A percentile compares a stretch with the other conserved stretches of the same genome.
These are phyloP conservation scores for Pachymerium ferrugineum DNA, from an alignment of 2,888 invertebrate species.

Conservation along the genomic window DNA sequence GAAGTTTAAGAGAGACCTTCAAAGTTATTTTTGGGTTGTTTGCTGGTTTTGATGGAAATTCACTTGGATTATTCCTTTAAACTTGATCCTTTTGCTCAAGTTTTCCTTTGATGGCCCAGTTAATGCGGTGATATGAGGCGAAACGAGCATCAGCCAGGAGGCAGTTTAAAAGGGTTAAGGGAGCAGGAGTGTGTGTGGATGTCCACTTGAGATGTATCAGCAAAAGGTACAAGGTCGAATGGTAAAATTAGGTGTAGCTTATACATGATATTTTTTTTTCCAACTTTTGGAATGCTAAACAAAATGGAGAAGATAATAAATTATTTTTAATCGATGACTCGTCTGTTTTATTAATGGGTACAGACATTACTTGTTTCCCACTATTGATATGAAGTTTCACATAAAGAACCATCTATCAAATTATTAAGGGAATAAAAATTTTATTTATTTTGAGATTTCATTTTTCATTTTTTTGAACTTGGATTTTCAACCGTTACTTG, in stretches of 20 bases:
- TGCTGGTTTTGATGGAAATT: constrained; percentile 14
- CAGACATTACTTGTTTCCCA: too few relatives aligned
- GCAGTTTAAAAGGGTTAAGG: constrained; percentile 14
- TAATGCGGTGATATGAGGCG: constrained; percentile 4
- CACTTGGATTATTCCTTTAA: constrained; percentile 6
- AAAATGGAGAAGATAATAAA: background rate
- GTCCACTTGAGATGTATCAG: constrained; percentile 17
- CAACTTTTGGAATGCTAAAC: background rate
- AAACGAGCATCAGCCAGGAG: constrained; percentile 1
- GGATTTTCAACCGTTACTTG: too few relatives aligned
- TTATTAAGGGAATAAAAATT: too few relatives aligned
- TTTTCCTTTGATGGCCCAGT: constrained; percentile 14
- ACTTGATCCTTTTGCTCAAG: constrained; percentile 5
- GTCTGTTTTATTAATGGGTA: too few relatives aligned
- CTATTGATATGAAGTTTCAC: too few relatives aligned
- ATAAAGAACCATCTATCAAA: too few relatives aligned
- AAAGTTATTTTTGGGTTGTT: background rate
- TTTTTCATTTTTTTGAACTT: background rate
- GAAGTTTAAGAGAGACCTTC: background rate
- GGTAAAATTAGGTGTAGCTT: constrained; percentile 1
- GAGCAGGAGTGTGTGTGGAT: constrained; percentile 6
- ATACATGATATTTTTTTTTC: background rate
- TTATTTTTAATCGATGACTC: background rate
- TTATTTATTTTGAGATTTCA: background rate
- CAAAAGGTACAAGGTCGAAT: constrained; percentile 3